Conservation (phyloP, 2,888 invertebrate species). For the Pterobdella sp. region DNA sequence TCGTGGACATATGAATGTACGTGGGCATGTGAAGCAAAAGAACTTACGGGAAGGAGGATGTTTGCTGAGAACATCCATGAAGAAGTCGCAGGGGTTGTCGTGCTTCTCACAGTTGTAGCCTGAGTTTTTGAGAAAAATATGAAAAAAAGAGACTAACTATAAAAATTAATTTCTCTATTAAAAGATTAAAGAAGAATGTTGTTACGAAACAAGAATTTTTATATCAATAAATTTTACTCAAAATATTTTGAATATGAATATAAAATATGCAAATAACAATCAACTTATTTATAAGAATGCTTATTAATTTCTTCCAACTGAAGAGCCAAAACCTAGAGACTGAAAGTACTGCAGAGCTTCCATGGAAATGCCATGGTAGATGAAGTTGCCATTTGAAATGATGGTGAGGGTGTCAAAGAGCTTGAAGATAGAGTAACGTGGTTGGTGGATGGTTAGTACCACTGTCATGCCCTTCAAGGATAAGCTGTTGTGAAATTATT, state of each 20-base stretch:
- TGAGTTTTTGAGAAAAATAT: too few relatives aligned
- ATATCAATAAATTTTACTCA: too few relatives aligned
- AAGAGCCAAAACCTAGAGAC: slow-evolving; percentile 20
- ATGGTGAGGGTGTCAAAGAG: slow-evolving; percentile 48
- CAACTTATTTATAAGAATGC: too few relatives aligned
- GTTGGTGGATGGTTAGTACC: slow-evolving; percentile 52
- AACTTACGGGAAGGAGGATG: neutral
- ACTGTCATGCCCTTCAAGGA: slow-evolving; percentile 47
- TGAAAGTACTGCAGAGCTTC: slow-evolving; percentile 45
- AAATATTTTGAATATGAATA: too few relatives aligned
- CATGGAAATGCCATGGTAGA: slow-evolving; percentile 46
- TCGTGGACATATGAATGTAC: too few relatives aligned
- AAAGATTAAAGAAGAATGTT: too few relatives aligned
- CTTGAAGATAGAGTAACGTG: slow-evolving; percentile 49
- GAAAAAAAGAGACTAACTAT: too few relatives aligned
- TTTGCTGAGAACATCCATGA: slow-evolving; percentile 48
- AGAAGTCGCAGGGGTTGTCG: slow-evolving; percentile 50
- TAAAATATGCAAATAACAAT: too few relatives aligned
- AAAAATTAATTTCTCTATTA: too few relatives aligned
- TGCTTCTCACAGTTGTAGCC: slow-evolving; percentile 48
- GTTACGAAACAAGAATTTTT: too few relatives aligned
- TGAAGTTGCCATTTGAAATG: slow-evolving; percentile 44
- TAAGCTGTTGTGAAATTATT: slow-evolving; percentile 41
- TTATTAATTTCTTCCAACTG: neutral
- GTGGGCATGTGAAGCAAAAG: too few relatives aligned